Conservation (phyloP, 2,888 invertebrate genomes). For the Aricia artaxerxes region DNA sequence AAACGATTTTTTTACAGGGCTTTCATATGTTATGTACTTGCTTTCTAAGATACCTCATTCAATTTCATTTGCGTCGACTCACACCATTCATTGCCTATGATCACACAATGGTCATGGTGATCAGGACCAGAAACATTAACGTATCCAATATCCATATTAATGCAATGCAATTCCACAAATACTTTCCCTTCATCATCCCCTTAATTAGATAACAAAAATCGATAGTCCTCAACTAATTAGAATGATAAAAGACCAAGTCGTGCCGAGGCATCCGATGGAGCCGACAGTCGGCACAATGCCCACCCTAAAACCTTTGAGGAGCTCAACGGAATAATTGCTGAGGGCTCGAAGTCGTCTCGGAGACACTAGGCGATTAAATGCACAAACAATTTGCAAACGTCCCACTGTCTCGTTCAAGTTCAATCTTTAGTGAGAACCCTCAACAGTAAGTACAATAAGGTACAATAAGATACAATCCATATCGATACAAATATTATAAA, state of each 20-base stretch:
- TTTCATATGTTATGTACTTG: too few relatives aligned
- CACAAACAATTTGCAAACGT: constrained; percentile 25
- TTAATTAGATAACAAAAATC: background rate
- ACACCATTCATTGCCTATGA: too few relatives aligned
- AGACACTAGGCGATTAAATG: constrained; percentile 29
- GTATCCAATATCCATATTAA: too few relatives aligned
- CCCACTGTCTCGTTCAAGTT: background rate
- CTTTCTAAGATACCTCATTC: too few relatives aligned
- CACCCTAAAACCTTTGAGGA: constrained; percentile 21
- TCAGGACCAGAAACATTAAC: too few relatives aligned
- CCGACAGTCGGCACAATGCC: constrained; percentile 15
- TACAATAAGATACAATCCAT: too few relatives aligned
- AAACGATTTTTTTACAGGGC: background rate
- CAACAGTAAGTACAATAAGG: background rate
- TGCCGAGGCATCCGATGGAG: background rate
- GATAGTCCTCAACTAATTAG: constrained; percentile 10
- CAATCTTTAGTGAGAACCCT: background rate
- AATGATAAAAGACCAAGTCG: constrained; percentile 11
- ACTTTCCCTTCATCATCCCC: background rate
- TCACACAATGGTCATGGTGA: too few relatives aligned
- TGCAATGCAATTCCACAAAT: background rate
- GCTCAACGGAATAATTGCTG: constrained; percentile 30
- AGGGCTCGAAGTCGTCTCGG: constrained; percentile 24
- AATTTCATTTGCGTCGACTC: too few relatives aligned
- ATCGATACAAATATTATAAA: too few relatives aligned